Conservation (phyloP, 2,888 invertebrate species). For the Proisotoma minuta region DNA sequence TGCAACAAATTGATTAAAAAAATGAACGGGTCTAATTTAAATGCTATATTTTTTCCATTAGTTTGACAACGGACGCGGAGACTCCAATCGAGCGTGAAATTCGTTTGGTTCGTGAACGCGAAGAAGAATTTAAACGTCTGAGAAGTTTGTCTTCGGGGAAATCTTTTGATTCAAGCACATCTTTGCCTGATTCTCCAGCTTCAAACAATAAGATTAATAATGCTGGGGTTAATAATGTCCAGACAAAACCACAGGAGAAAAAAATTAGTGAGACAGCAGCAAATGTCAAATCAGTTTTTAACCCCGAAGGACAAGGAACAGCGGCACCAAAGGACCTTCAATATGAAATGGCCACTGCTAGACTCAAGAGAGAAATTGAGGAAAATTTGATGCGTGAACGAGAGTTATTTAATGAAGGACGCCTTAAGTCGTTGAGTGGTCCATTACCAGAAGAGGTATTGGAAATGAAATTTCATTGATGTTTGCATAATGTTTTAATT, state of each 20-base stretch:
- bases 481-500: neutral
- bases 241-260: no score
- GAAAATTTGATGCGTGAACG: conserved; percentile 43
- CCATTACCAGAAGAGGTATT: neutral
- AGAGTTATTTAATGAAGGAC: conserved; percentile 35
- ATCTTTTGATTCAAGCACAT: neutral
- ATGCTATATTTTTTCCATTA: no score
- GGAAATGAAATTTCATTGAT: neutral
- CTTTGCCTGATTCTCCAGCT: no score
- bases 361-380: conserved; percentile 44
- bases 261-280: no score
- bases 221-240: no score
- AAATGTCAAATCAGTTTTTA: neutral
- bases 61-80: no score
- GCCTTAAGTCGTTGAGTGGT: conserved; percentile 17
- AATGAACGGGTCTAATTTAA: no score
- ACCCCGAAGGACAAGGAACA: neutral
- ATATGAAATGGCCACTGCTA: conserved; percentile 43
- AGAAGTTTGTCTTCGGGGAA: conserved; percentile 35
- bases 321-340: conserved; percentile 27
- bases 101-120: conserved; percentile 52
- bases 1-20: no score
- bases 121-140: conserved; percentile 53
- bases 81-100: conserved; percentile 57
- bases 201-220: no score